phyloP scores from a whole-genome alignment of 1,140 invertebrate species.

The Chionoecetes opilio region DNA sequence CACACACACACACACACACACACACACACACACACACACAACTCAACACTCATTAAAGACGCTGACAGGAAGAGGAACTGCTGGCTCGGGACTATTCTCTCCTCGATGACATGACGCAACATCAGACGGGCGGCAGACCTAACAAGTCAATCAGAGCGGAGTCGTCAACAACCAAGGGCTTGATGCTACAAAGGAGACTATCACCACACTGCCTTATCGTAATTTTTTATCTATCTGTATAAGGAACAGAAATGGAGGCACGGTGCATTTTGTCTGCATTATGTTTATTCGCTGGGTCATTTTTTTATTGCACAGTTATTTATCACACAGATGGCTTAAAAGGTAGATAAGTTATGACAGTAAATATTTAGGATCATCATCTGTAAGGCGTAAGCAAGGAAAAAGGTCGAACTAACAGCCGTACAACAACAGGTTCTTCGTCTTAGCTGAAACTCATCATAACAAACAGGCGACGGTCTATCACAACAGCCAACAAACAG shows the following conservation, averaged over 20 bases:
- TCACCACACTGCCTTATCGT: not conserved
- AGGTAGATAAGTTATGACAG: no score
- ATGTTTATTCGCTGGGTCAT: not conserved
- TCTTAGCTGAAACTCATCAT: not conserved
- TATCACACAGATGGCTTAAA: no score
- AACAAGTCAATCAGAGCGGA: not conserved
- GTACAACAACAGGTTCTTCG: not conserved
- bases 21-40: constrained; percentile 48
- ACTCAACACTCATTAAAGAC: not conserved
- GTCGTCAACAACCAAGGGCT: not conserved
- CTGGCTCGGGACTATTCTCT: not conserved
- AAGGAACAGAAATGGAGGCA: not conserved
- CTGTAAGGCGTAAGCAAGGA: not conserved
- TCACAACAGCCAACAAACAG: not conserved
- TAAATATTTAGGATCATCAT: no score
- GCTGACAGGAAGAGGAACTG: not conserved
- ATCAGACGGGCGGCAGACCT: not conserved
- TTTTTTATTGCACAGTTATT: not conserved
- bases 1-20: constrained; percentile 44
- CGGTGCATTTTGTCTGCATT: not conserved
- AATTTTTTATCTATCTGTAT: not conserved
- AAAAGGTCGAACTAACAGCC: not conserved
- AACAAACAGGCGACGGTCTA: not conserved
- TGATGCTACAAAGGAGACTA: not conserved
- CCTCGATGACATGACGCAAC: not conserved